These are phyloP conservation scores for Tylochromis polylepis DNA, from an alignment of 2,113 vertebrate genomes.

Conservation along the genomic window DNA sequence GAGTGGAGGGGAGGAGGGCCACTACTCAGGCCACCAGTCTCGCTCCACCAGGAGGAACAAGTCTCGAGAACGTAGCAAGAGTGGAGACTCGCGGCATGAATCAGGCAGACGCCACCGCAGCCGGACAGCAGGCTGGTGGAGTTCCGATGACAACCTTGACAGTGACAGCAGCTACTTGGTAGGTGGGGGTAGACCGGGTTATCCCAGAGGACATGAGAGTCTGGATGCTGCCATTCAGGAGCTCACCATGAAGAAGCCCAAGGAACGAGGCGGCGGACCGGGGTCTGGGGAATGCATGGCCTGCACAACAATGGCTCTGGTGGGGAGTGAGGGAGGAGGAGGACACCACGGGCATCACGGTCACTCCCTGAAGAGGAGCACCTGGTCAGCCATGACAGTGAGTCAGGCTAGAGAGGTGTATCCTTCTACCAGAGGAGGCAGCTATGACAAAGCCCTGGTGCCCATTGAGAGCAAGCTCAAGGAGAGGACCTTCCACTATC, in stretches of 20 bases:
- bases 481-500: conserved; percentile 91
- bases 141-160: conserved; percentile 97
- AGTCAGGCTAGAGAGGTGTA: conserved; percentile 95
- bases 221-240: conserved; percentile 95
- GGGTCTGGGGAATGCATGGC: conserved; percentile 89
- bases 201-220: conserved; percentile 84
- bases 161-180: conserved; percentile 95
- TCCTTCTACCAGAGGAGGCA: conserved; percentile 73
- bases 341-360: conserved; percentile 63
- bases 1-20: conserved; percentile 80
- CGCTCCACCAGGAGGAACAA: conserved; percentile 82
- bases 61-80: conserved; percentile 86
- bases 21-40: conserved; percentile 81
- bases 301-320: conserved; percentile 89
- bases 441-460: conserved; percentile 88
- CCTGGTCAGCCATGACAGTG: conserved; percentile 98
- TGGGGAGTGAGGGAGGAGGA: conserved; percentile 70
- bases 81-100: conserved; percentile 86
- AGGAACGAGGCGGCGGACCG: conserved; percentile 69
- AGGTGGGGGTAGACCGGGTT: conserved; percentile 69
- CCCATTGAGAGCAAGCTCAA: conserved; percentile 89
- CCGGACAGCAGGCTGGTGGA: conserved; percentile 96
- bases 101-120: conserved; percentile 83
- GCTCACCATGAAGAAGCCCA: conserved; percentile 92
- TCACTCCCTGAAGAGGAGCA: conserved; percentile 92